A percentile compares a stretch with the other conserved stretches of the same genome.
Conservation (phyloP, 2,888 invertebrate species). For the Netelia melanura region DNA sequence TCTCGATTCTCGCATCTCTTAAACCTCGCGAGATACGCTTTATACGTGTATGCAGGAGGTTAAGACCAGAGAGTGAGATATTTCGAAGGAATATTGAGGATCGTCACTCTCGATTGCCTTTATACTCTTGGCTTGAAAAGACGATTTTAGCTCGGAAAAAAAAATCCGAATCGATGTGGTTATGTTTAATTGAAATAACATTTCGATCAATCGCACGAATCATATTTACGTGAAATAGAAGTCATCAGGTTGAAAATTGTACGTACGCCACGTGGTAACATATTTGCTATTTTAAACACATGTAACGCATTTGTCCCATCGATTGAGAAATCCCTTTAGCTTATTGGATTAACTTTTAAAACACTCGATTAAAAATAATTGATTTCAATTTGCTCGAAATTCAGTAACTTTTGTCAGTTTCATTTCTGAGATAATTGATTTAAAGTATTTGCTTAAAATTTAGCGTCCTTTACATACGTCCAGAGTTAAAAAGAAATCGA, state of each 20-base stretch:
- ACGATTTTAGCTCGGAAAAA: conserved; percentile 13
- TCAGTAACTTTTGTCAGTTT: too few relatives aligned
- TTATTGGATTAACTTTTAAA: too few relatives aligned
- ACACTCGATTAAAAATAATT: background rate
- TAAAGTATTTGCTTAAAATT: background rate
- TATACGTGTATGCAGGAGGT: background rate
- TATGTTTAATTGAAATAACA: background rate
- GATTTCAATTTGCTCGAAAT: background rate
- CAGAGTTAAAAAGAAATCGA: too few relatives aligned
- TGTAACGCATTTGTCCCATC: too few relatives aligned
- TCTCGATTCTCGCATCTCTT: conserved; percentile 51
- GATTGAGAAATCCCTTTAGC: too few relatives aligned
- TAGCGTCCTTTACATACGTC: background rate
- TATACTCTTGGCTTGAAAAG: conserved; percentile 39
- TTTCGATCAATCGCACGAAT: background rate
- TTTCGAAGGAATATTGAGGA: conserved; percentile 25
- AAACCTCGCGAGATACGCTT: conserved; percentile 20
- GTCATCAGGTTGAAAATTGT: too few relatives aligned
- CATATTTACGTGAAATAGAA: too few relatives aligned
- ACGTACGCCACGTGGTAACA: too few relatives aligned
- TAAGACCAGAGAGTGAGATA: background rate
- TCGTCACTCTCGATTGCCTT: conserved; percentile 50
- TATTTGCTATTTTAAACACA: too few relatives aligned
- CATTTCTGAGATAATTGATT: background rate
- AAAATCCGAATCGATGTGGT: background rate